Evolutionary conservation across 1,140 invertebrate species (phyloP), one percentile per base, ranked within the genome.

Genomic region (Aleiodes sp.): DNA sequence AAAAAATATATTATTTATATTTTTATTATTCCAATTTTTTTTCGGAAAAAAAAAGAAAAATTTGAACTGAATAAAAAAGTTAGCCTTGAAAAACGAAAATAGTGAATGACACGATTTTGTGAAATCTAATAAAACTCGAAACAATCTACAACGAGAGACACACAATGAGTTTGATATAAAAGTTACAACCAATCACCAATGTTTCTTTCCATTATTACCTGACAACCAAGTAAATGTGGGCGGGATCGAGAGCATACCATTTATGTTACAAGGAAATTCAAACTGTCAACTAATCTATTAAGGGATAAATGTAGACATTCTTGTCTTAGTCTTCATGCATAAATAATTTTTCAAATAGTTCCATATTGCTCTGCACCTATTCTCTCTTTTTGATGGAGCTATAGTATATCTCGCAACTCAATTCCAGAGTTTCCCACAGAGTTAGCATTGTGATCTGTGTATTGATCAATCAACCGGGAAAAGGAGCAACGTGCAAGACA

Each of bases 401-500:
- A n/a, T 52, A 24, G 26, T 6, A 24, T 16, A 46, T 43, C 2
- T 1, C 14, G 39, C 14, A 16, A 60, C 60, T 37, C 28, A 43
- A 60, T 63, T 21, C 60, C 16, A 65, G 65, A n/a, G n/a, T n/a
- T n/a, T n/a, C n/a, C 46, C 46, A 4, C 9, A 24, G 7, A 3
- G 39, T 41, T 8, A n/a, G 3, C 14, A 8, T 41, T 6, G 6
- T 21, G 16, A 52, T 24, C n/a, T 21, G 46, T 52, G 39, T 41
- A 82, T 82, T 80, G 80, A 82, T 82, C 80, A 82, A 82, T 82
- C 80, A 79, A 76, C 63, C 43, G 46, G 24, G 31, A 41, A n/a
- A 16, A 31, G 14, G 28, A 59, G 28, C 14, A 3, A 28, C 8
- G 24, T 31, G 26, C 8, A 28, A 56, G 24, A 24, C n/a, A 26